These are phyloP conservation scores for Fragum whitleyi DNA, from an alignment of 2,888 invertebrate species.

Conservation along the genomic window DNA sequence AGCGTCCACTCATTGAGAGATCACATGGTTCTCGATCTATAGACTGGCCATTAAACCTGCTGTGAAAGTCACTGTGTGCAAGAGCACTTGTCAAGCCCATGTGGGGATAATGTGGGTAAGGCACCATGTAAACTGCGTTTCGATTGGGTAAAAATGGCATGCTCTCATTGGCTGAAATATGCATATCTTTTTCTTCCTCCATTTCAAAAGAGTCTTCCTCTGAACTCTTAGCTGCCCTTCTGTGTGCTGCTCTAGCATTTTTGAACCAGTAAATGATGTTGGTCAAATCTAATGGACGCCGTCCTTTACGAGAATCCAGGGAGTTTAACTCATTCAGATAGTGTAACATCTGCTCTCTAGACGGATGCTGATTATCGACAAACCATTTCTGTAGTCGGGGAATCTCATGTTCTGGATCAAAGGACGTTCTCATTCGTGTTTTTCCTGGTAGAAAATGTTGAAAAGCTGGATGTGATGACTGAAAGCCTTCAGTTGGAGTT, in stretches of 20 bases:
- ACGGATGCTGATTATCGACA: constrained; percentile 98
- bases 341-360: constrained; percentile 97
- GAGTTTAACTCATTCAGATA: constrained; percentile 97
- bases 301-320: constrained; percentile 92
- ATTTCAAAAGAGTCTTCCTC: constrained; percentile 78
- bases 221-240: constrained; percentile 88
- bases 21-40: constrained; percentile 69
- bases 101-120: constrained; percentile 75
- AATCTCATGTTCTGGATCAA: constrained; percentile 97
- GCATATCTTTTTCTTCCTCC: constrained; percentile 71
- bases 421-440: constrained; percentile 96
- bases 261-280: constrained; percentile 96
- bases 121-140: constrained; percentile 83
- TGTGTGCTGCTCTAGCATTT: constrained; percentile 97
- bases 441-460: constrained; percentile 71
- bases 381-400: constrained; percentile 99
- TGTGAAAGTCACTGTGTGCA: constrained; percentile 47
- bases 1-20: constrained; percentile 66
- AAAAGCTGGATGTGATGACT: constrained; percentile 56
- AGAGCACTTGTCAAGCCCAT: constrained; percentile 46
- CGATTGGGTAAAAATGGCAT: constrained; percentile 82
- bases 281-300: constrained; percentile 97
- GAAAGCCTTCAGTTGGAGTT: constrained; percentile 51
- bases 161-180: constrained; percentile 31
- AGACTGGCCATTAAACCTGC: constrained; percentile 46